Evolutionary conservation across 2,113 vertebrate genomes (phyloP), one percentile per base, ranked within the genome.

Genomic region (Onychorhynchus coronatus): DNA sequence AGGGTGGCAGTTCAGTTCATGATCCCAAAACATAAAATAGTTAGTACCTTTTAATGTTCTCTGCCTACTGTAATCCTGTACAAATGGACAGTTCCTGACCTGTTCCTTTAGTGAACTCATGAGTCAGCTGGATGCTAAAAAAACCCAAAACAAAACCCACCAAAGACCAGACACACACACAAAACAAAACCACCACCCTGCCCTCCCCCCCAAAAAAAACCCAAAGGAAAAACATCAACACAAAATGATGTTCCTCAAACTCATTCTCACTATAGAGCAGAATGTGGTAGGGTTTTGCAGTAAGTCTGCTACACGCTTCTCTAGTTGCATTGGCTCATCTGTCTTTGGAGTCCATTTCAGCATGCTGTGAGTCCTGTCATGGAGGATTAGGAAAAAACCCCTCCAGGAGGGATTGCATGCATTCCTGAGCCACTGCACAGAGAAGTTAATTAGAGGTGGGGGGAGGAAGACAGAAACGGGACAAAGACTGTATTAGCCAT

Each of bases 371-470:
- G 55, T 72, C 70, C 58, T 97, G 96, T 93, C 94, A 66, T 42
- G 27, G 56, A 62, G 59, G 85, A 93, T 96, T 94, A 95, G 66
- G 75, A 27, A 81, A 95, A 96, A 95, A 4, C 79, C 89, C 67
- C 89, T 94, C 83, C 55, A 91, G 88, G 50, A 90, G 53, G 79
- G 82, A 91, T 96, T 93, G 94, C 58, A 59, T 71, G 79, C 88
- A 79, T 97, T 96, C 89, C 88, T 90, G 83, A 96, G 82, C 73
- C 88, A 87, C 89, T 79, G 85, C 74, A 47, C 71, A 86, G 76
- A 73, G 50, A 44, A 96, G 78, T 88, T 97, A 97, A 95, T 97
- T 95, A 95, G 78, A n/a, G 49, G 24, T 59, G 65, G 79, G 81
- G 55, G 56, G 14, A 61, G 76, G 23, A 94, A 91, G 46, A 70